Evolutionary conservation across 2,113 vertebrate genomes (phyloP).

Genomic region (Actenoides lindsayi): DNA sequence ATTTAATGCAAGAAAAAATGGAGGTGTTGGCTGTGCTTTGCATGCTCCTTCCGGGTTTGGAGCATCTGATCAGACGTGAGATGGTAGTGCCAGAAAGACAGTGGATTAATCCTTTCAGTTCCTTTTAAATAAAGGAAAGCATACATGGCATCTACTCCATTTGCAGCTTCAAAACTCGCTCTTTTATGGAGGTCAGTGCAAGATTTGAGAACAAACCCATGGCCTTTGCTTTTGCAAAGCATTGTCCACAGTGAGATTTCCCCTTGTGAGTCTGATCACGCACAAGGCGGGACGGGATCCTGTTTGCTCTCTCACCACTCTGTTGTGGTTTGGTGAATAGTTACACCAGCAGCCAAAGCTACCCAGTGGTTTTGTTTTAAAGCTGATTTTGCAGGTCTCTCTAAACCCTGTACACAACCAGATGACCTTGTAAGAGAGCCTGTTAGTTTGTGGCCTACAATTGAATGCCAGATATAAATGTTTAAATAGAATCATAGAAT

Average conservation of each 20-base stretch:
- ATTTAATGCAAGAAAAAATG: background rate
- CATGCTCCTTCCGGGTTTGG: background rate
- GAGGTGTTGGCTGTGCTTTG: background rate
- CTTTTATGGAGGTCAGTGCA: background rate
- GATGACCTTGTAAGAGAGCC: background rate
- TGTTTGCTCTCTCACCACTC: background rate
- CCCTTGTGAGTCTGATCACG: background rate
- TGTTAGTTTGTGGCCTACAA: background rate
- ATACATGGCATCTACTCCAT: background rate
- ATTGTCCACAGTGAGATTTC: background rate
- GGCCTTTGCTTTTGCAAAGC: background rate
- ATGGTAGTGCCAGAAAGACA: background rate
- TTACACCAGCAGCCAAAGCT: background rate
- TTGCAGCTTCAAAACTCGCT: background rate
- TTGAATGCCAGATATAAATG: background rate
- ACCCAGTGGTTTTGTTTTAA: background rate
- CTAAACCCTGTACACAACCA: background rate
- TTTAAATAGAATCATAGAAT: background rate
- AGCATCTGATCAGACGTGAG: background rate
- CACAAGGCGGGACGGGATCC: background rate
- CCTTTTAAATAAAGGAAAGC: background rate
- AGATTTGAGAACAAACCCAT: background rate
- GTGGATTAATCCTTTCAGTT: background rate
- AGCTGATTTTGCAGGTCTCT: conserved; percentile 1
- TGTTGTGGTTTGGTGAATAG: conserved; percentile 39